Evolutionary conservation across 2,888 invertebrate species (phyloP).

Genomic region (Smittia aterrima): DNA sequence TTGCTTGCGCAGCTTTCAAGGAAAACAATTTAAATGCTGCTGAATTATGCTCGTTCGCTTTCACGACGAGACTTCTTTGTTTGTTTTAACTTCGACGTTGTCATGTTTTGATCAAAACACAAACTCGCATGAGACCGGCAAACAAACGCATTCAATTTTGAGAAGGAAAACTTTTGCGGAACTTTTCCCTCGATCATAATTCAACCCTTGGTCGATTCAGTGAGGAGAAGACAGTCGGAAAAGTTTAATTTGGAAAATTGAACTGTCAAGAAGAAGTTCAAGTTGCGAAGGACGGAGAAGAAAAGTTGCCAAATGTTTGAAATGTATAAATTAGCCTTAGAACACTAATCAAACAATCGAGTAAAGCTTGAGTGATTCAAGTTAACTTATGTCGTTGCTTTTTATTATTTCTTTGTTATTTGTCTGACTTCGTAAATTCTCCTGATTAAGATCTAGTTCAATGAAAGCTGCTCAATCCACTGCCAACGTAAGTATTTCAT

Average conservation of each 20-base stretch:
- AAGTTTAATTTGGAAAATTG: constrained; percentile 17
- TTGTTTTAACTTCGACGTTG: constrained; percentile 8
- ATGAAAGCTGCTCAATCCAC: no score
- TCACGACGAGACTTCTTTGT: neutral
- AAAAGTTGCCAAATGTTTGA: neutral
- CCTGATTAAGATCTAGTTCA: no score
- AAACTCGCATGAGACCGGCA: neutral
- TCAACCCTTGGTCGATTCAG: neutral
- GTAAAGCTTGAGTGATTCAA: neutral
- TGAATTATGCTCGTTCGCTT: neutral
- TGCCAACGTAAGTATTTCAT: no score
- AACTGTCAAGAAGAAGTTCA: constrained; percentile 6
- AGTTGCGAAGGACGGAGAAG: neutral
- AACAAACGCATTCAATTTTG: neutral
- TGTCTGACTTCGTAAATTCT: no score
- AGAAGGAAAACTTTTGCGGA: neutral
- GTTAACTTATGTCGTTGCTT: neutral
- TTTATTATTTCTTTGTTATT: neutral
- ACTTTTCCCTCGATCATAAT: neutral
- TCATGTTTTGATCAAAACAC: neutral
- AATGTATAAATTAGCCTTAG: no score
- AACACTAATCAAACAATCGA: neutral
- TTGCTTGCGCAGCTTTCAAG: neutral
- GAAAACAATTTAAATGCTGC: neutral
- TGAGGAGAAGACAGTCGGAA: neutral